These are phyloP conservation scores for Pipistrellus pygmaeus DNA, from an alignment of 2,797 vertebrate genomes.

Conservation along the genomic window DNA sequence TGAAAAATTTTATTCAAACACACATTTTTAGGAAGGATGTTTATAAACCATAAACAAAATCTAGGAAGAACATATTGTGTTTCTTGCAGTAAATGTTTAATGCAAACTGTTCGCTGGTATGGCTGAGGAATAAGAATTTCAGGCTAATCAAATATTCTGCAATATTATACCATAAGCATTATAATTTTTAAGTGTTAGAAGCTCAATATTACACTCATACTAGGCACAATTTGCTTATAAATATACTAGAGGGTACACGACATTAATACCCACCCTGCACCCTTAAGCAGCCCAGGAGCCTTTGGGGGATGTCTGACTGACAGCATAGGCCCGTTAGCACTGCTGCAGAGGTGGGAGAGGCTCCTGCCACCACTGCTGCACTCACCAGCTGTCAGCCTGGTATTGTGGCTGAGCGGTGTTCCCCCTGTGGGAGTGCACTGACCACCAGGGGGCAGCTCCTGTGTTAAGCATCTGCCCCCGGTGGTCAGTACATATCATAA, in stretches of 20 bases:
- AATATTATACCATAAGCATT: background rate
- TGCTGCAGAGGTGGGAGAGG: too few species aligned
- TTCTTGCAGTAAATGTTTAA: constrained; percentile 49
- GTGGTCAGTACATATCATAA: too few species aligned
- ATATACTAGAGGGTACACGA: background rate
- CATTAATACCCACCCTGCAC: too few species aligned
- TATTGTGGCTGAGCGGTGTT: too few species aligned
- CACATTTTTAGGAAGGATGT: constrained; percentile 57
- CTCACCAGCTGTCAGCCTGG: too few species aligned
- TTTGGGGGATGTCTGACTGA: too few species aligned
- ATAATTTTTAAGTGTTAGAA: constrained; percentile 13
- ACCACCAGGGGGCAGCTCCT: too few species aligned
- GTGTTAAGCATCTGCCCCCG: too few species aligned
- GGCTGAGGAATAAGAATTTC: constrained; percentile 28
- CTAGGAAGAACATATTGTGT: constrained; percentile 26
- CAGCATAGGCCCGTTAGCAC: too few species aligned
- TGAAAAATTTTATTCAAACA: constrained; percentile 51
- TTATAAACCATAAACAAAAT: constrained; percentile 66
- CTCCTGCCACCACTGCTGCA: too few species aligned
- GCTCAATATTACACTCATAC: background rate
- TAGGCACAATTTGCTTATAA: constrained; percentile 15
- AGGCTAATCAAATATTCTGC: constrained; percentile 42
- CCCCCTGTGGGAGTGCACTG: too few species aligned
- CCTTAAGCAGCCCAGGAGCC: too few species aligned
- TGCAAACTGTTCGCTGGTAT: constrained; percentile 3